A percentile compares a stretch with the other conserved stretches of the same genome.
Conservation (phyloP, 53 echinoderm and acorn worm genomes). For the Astropecten irregularis region DNA sequence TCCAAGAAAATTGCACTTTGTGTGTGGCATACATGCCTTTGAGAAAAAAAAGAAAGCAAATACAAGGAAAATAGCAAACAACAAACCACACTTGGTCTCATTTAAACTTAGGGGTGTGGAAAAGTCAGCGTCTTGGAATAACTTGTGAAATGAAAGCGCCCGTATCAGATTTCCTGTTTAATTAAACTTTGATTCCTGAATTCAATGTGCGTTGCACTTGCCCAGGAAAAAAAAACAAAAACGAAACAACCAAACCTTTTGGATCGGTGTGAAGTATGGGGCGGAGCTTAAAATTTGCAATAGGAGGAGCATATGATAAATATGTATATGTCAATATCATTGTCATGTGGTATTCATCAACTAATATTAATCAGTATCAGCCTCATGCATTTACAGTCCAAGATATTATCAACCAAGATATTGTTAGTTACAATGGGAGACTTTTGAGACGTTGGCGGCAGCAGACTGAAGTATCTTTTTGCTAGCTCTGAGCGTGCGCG, state of each 20-base stretch:
- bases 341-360: no score
- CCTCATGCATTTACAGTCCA: no score
- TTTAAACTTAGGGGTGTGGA: slow-evolving; percentile 5
- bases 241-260: neutral
- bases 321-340: no score
- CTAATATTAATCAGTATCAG: no score
- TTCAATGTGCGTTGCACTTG: neutral
- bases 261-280: neutral
- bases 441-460: no score
- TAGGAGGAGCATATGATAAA: no score
- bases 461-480: no score
- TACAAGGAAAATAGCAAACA: neutral
- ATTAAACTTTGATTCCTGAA: slow-evolving; percentile 50
- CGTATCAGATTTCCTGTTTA: slow-evolving; percentile 45
- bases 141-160: slow-evolving; percentile 19
- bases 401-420: no score
- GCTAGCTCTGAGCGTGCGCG: no score
- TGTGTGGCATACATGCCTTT: neutral
- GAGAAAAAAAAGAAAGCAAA: neutral
- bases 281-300: neutral
- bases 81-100: neutral
- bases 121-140: slow-evolving; percentile 38
- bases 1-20: no score
- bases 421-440: no score
- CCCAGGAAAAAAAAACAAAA: neutral